Evolutionary conservation across 2,888 invertebrate species (phyloP).

Genomic region (Campopleginae sp.): DNA sequence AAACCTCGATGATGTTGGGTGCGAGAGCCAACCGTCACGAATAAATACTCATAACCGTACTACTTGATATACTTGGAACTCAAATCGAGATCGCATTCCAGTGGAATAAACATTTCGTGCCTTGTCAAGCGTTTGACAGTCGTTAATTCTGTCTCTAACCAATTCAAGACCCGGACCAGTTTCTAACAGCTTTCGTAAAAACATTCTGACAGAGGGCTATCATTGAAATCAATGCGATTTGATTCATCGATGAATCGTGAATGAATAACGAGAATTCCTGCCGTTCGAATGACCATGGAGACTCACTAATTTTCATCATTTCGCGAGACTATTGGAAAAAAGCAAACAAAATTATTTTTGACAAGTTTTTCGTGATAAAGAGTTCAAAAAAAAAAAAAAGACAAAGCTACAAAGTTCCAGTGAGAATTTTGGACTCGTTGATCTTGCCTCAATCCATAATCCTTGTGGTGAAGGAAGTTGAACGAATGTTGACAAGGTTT

Average conservation of each 20-base stretch:
- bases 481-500: constrained; percentile 13
- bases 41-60: constrained; percentile 41
- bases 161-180: constrained; percentile 39
- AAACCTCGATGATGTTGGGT: constrained; percentile 70
- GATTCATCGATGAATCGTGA: constrained; percentile 24
- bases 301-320: not conserved
- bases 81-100: constrained; percentile 59
- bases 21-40: constrained; percentile 42
- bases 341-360: too few species aligned
- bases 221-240: constrained; percentile 43
- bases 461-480: not conserved
- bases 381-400: too few species aligned
- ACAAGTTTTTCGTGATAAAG: too few species aligned
- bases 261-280: constrained; percentile 23
- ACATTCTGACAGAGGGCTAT: not conserved
- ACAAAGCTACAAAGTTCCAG: too few species aligned
- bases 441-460: constrained; percentile 16
- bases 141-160: constrained; percentile 56
- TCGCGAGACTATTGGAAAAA: not conserved
- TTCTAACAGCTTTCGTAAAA: not conserved
- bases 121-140: constrained; percentile 29
- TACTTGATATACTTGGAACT: constrained; percentile 45
- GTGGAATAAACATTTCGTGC: constrained; percentile 52
- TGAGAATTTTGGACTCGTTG: not conserved
- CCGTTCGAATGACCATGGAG: not conserved